Percentiles rank a stretch among this genome's conserved stretches.
These are phyloP conservation scores for Papilio helenus DNA, from an alignment of 1,140 invertebrate genomes.

Conservation along the genomic window DNA sequence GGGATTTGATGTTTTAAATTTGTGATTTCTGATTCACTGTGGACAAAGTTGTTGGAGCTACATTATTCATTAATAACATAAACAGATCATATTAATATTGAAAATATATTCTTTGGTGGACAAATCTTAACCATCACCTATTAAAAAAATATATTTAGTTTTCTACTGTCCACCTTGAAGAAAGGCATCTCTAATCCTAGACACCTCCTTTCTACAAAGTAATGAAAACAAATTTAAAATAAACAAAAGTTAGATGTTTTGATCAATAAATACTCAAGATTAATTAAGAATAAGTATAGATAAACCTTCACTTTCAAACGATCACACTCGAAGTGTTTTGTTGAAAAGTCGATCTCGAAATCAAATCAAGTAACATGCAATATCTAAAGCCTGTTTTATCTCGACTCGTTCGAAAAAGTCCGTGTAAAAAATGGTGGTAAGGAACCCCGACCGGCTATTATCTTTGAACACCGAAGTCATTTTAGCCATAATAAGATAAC, in stretches of 20 bases:
- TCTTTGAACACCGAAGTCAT: slow-evolving; percentile 82
- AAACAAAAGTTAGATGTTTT: background rate
- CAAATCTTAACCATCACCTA: too few relatives aligned
- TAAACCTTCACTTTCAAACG: background rate
- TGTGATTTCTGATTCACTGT: background rate
- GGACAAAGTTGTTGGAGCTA: background rate
- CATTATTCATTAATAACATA: background rate
- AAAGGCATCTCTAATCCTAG: background rate
- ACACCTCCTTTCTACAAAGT: background rate
- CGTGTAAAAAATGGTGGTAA: slow-evolving; percentile 71
- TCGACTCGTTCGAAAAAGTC: slow-evolving; percentile 59
- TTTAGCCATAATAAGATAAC: slow-evolving; percentile 83
- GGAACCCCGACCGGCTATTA: slow-evolving; percentile 73
- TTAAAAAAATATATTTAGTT: background rate
- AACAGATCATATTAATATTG: background rate
- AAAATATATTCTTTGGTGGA: too few relatives aligned
- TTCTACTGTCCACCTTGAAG: background rate
- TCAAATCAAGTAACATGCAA: slow-evolving; percentile 74
- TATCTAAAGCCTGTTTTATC: slow-evolving; percentile 76
- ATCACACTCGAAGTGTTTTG: slow-evolving; percentile 22
- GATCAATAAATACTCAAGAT: background rate
- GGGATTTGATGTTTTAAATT: background rate
- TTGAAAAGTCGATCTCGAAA: slow-evolving; percentile 52
- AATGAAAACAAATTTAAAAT: background rate
- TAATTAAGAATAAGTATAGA: background rate